phyloP scores from a whole-genome alignment of 2,797 vertebrate species.

The Atherinosoma microstoma region DNA sequence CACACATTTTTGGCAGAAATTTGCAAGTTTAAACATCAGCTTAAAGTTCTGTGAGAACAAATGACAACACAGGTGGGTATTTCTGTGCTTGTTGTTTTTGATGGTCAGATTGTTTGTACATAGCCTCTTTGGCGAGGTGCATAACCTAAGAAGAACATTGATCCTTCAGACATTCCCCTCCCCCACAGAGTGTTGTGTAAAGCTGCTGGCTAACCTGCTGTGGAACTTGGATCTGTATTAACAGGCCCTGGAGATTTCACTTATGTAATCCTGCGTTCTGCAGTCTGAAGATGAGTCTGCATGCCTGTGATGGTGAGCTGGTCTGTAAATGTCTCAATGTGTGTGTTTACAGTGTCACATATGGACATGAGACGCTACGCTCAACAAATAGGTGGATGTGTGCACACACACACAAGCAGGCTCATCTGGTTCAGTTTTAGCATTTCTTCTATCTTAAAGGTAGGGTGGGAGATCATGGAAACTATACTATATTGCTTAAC shows the following conservation, averaged over 20 bases:
- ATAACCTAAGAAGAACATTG: constrained; percentile 28
- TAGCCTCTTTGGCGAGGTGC: neutral
- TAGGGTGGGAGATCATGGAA: no score
- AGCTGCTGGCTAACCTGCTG: constrained; percentile 70
- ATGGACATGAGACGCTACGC: constrained; percentile 1
- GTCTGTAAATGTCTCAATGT: constrained; percentile 25
- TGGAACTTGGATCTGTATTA: constrained; percentile 71
- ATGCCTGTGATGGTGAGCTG: constrained; percentile 22
- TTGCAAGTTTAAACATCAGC: neutral
- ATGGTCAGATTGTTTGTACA: neutral
- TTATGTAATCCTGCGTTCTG: constrained; percentile 74
- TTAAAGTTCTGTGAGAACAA: neutral
- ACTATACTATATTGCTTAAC: no score
- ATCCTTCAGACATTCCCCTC: constrained; percentile 31
- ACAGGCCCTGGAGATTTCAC: constrained; percentile 69
- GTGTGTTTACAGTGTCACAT: constrained; percentile 19
- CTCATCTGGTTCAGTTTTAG: constrained; percentile 1
- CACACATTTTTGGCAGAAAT: neutral
- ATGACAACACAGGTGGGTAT: neutral
- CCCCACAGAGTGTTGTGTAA: constrained; percentile 52
- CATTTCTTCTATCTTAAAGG: constrained; percentile 10
- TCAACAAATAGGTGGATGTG: constrained; percentile 1
- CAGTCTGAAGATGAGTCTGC: constrained; percentile 67
- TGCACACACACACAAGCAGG: neutral
- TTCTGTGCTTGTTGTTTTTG: neutral